Base-by-base conservation (phyloP, 1,140 invertebrate genomes). In the Drosophila ohnishii region DNA sequence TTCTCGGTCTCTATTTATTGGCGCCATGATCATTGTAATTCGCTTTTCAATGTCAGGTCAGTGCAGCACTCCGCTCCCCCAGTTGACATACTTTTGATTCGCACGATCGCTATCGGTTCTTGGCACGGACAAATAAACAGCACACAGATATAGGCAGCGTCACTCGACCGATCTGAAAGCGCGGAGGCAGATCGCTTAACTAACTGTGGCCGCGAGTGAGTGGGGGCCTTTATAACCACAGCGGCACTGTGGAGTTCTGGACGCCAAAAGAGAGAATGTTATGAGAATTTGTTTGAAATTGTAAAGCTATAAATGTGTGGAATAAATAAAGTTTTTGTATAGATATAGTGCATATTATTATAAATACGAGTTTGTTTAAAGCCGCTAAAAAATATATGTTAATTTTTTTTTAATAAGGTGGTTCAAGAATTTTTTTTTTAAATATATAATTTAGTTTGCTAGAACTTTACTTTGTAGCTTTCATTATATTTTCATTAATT, bases 21-120 rank as follows among this genome's bases (percentile, higher is more conserved):
- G 51, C 51, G 40, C 30, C 67, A 71, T 32, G 55, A 50, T 60
- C 62, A 59, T 37, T 67, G 55, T 39, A 67, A 53, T 55, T 53
- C 37, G 28, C 22, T 67, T 76, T 76, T 67, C 73, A 76, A 67
- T 76, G 73, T 66, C 73, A 76, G 35, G 73, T 55, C 56, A 67
- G 30, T 76, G 47, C 28, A 32, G 30, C 48, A 34, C 48, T 32
- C 48, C 47, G 40, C 19, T 51, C 47, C 53, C 67, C 70, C 44
- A 10, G 30, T 44, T 76, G 73, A 67, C 73, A 76, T 76, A 76
- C 73, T 76, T 76, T 75, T 75, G 30, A 50, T 32, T 51, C 14
- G 70, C 59, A 65, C 50, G 51, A 65, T 50, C 60, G 40, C 45
- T 37, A 62, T 51, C 72, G 51, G 72, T 75, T 64, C 51, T 74